Evolutionary conservation across 2,888 invertebrate species (phyloP), one percentile per base, ranked within the genome.

Genomic region (Cloeon dipterum): DNA sequence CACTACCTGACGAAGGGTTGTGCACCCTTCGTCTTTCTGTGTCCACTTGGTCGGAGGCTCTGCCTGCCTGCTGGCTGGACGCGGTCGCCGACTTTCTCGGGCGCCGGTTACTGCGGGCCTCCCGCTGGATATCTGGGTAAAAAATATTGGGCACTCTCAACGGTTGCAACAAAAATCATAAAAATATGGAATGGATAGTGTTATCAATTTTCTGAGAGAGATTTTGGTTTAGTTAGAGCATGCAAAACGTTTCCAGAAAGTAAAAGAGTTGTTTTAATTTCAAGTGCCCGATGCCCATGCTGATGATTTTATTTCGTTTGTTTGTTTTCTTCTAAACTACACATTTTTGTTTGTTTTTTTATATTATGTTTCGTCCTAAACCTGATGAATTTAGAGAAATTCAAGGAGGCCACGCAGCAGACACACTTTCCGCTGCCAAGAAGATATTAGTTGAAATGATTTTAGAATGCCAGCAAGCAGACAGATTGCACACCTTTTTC

Each of bases 151-250:
- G n/a, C n/a, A n/a, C n/a, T n/a, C n/a, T n/a, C n/a, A n/a, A n/a
- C n/a, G n/a, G n/a, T n/a, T n/a, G n/a, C n/a, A n/a, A n/a, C n/a
- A n/a, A n/a, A n/a, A n/a, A n/a, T n/a, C n/a, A n/a, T n/a, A n/a
- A n/a, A n/a, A n/a, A n/a, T n/a, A n/a, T n/a, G n/a, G n/a, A n/a
- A n/a, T n/a, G n/a, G n/a, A n/a, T n/a, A n/a, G n/a, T n/a, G n/a
- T n/a, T n/a, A n/a, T n/a, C n/a, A n/a, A n/a, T n/a, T n/a, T n/a
- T n/a, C n/a, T n/a, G n/a, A n/a, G n/a, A n/a, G n/a, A n/a, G n/a
- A n/a, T n/a, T n/a, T n/a, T n/a, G n/a, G 29, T 29, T 29, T 11
- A 36, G 36, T 36, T 36, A 21, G 11, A 14, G 18, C 21, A 19
- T 11, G 14, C 5, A 19, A 35, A 35, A 14, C 11, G 34, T 17